Conservation (phyloP, 2,888 invertebrate genomes). For the Macrophya annulata region DNA sequence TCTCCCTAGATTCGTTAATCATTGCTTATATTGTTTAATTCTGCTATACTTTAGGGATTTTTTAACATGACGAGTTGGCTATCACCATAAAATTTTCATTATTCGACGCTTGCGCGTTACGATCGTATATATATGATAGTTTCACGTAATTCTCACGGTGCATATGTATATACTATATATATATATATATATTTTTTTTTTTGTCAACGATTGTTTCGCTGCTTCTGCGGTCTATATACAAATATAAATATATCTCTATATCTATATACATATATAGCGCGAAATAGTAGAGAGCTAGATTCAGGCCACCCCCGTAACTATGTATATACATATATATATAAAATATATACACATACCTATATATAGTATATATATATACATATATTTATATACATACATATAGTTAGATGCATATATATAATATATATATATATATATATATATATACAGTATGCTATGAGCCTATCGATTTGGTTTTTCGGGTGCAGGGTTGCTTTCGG, state of each 20-base stretch:
- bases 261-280: not conserved
- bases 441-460: slow-evolving; percentile 67
- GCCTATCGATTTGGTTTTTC: slow-evolving; percentile 78
- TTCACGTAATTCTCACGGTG: too few species aligned
- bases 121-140: too few species aligned
- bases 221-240: not conserved
- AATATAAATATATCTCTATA: not conserved
- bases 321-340: slow-evolving; percentile 57
- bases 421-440: slow-evolving; percentile 41
- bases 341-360: slow-evolving; percentile 26
- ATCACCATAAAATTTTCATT: too few species aligned
- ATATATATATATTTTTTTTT: not conserved
- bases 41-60: too few species aligned
- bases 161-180: not conserved
- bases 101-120: too few species aligned
- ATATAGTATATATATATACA: slow-evolving; percentile 62
- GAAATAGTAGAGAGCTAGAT: slow-evolving; percentile 67
- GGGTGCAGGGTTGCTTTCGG: slow-evolving; percentile 68
- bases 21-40: too few species aligned
- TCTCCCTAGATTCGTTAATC: too few species aligned
- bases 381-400: too few species aligned
- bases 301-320: slow-evolving; percentile 71
- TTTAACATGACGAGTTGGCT: too few species aligned
- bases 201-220: slow-evolving; percentile 12
- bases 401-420: slow-evolving; percentile 58